Evolutionary conservation across 2,888 invertebrate genomes (phyloP).

Genomic region (Cosmia trapezina): DNA sequence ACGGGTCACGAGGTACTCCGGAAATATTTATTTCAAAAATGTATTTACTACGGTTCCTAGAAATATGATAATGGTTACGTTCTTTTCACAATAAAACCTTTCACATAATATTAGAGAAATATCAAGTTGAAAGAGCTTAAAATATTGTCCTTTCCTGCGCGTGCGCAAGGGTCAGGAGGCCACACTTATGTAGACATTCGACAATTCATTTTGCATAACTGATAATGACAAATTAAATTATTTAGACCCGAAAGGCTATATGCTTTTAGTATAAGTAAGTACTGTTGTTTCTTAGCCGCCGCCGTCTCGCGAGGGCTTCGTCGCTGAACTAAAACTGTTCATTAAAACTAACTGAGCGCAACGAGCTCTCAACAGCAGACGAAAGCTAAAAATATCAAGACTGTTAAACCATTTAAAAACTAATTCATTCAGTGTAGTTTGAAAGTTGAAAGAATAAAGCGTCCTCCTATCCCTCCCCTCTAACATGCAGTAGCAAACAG

Average conservation of each 20-base stretch:
- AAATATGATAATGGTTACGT: not conserved
- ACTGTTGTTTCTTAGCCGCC: constrained; percentile 2
- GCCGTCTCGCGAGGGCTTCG: not conserved
- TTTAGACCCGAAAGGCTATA: not conserved
- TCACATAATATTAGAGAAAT: not conserved
- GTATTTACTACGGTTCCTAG: not conserved
- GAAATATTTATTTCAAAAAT: constrained; percentile 12
- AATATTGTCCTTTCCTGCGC: not conserved
- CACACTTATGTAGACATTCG: not conserved
- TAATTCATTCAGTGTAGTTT: constrained; percentile 58
- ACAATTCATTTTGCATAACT: not conserved
- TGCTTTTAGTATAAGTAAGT: not conserved
- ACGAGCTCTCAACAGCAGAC: constrained; percentile 24
- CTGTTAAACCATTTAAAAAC: constrained; percentile 50
- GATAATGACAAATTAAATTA: not conserved
- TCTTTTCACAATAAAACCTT: not conserved
- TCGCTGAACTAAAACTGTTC: constrained; percentile 23
- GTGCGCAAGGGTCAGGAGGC: too few species aligned
- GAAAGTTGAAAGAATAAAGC: constrained; percentile 57
- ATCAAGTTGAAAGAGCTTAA: not conserved
- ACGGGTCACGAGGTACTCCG: not conserved
- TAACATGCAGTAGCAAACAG: not conserved
- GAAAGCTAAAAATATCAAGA: constrained; percentile 28
- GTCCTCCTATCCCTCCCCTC: constrained; percentile 2
- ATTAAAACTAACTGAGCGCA: constrained; percentile 41